A percentile compares a stretch with the other conserved stretches of the same genome.
These are phyloP conservation scores for Numida meleagris DNA, from an alignment of 2,113 vertebrate genomes.

Conservation along the genomic window DNA sequence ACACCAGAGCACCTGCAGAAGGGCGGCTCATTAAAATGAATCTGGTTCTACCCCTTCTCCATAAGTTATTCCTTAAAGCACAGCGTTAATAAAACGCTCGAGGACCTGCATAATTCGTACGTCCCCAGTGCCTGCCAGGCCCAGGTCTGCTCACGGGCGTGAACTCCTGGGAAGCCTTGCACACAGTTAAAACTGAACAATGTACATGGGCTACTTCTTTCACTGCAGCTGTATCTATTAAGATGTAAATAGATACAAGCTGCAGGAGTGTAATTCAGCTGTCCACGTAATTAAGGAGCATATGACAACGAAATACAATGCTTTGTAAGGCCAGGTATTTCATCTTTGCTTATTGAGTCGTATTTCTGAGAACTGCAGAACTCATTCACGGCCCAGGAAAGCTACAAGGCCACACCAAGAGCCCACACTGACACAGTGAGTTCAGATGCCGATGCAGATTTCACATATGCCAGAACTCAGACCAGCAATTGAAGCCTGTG, in stretches of 20 bases:
- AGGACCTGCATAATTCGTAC: background rate
- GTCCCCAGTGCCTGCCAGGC: fast-evolving
- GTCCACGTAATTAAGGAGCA: background rate
- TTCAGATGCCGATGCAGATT: background rate
- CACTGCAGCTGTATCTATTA: background rate
- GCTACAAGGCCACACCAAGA: background rate
- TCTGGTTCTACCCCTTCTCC: constrained; percentile 9
- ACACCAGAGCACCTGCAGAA: background rate
- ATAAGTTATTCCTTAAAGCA: background rate
- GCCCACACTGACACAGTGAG: fast-evolving
- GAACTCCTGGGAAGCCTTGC: background rate
- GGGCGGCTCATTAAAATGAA: constrained; percentile 47
- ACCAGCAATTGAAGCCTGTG: background rate
- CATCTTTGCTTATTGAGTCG: background rate
- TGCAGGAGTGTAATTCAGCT: background rate
- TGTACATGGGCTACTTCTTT: background rate
- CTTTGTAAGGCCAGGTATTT: background rate
- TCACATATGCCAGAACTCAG: fast-evolving
- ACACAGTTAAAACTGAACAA: background rate
- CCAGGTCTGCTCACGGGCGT: fast-evolving
- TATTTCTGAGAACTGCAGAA: constrained; percentile 3
- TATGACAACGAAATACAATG: background rate
- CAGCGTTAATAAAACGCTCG: background rate
- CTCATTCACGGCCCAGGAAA: background rate
- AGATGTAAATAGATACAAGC: background rate